Conservation (phyloP, 2,113 vertebrate genomes). For the Gobiocypris rarus region DNA sequence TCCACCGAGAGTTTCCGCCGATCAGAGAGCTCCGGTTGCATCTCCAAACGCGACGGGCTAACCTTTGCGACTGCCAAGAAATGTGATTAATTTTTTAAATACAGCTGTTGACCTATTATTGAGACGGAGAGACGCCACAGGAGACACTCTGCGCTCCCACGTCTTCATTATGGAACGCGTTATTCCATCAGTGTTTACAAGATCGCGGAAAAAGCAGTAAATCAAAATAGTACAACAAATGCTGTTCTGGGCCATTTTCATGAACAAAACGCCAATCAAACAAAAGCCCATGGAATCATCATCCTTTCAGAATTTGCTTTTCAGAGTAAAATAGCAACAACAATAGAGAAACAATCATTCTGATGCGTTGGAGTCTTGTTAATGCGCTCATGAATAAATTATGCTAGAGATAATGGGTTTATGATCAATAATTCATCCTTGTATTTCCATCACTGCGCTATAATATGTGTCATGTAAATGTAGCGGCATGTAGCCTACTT, state of each 20-base stretch:
- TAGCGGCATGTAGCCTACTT: background rate
- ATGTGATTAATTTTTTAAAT: slow-evolving; percentile 84
- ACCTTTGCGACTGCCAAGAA: slow-evolving; percentile 80
- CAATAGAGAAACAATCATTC: slow-evolving; percentile 77
- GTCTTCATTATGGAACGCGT: slow-evolving; percentile 75
- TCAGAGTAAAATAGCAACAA: slow-evolving; percentile 69
- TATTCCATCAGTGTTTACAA: slow-evolving; percentile 84
- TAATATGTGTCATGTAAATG: slow-evolving; percentile 70
- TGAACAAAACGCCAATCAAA: slow-evolving; percentile 74
- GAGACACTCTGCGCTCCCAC: slow-evolving; percentile 70
- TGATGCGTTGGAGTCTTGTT: slow-evolving; percentile 72
- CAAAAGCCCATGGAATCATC: slow-evolving; percentile 69
- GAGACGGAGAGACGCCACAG: slow-evolving; percentile 71
- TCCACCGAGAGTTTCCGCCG: slow-evolving; percentile 72
- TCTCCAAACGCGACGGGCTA: slow-evolving; percentile 70
- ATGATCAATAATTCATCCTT: slow-evolving; percentile 81
- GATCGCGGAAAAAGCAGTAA: slow-evolving; percentile 70
- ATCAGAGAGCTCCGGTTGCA: slow-evolving; percentile 74
- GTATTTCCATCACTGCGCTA: slow-evolving; percentile 75
- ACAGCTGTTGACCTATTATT: slow-evolving; percentile 86
- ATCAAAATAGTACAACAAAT: slow-evolving; percentile 74
- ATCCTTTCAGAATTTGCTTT: slow-evolving; percentile 66
- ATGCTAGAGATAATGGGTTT: slow-evolving; percentile 79
- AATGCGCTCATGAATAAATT: slow-evolving; percentile 79
- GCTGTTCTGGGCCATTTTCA: slow-evolving; percentile 67